These are phyloP conservation scores for Malachius bipustulatus DNA, from an alignment of 2,888 invertebrate species.

Conservation along the genomic window DNA sequence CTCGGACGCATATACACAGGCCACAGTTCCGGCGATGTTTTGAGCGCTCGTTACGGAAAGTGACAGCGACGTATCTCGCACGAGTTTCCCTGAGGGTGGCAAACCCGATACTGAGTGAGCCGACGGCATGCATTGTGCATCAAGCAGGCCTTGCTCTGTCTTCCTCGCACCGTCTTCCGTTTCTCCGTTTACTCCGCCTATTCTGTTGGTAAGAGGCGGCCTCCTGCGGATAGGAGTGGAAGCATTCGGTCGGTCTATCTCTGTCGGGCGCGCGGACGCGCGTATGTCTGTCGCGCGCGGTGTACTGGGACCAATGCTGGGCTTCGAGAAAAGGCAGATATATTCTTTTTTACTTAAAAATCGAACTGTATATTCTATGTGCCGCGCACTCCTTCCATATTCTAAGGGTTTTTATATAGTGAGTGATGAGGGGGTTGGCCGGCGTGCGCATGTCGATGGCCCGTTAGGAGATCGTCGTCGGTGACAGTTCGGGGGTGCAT, in stretches of 20 bases:
- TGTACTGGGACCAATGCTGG: slow-evolving; percentile 30
- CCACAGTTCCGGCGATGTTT: slow-evolving; percentile 4
- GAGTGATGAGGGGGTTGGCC: slow-evolving; percentile 30
- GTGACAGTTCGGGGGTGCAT: no score
- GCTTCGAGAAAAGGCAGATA: slow-evolving; percentile 32
- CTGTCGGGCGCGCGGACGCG: slow-evolving; percentile 33
- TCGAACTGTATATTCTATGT: slow-evolving; percentile 36
- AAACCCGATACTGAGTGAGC: slow-evolving; percentile 45
- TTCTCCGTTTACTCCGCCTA: slow-evolving; percentile 51
- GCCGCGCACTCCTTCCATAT: slow-evolving; percentile 29
- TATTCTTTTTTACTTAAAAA: slow-evolving; percentile 39
- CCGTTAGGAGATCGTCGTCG: no score
- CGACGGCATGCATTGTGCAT: slow-evolving; percentile 43
- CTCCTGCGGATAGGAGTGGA: slow-evolving; percentile 26
- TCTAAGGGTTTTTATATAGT: slow-evolving; percentile 30
- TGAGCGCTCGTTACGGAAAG: no score
- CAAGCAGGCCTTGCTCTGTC: slow-evolving; percentile 37
- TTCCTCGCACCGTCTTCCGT: slow-evolving; percentile 30
- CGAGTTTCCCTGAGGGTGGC: slow-evolving; percentile 46
- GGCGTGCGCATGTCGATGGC: slow-evolving; percentile 29
- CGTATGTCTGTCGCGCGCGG: slow-evolving; percentile 13
- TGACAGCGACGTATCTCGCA: no score
- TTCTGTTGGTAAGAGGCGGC: slow-evolving; percentile 40
- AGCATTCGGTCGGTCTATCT: slow-evolving; percentile 32
- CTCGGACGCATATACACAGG: neutral